phyloP scores from a whole-genome alignment of 2,113 vertebrate genomes.

The Hippocampus comes region DNA sequence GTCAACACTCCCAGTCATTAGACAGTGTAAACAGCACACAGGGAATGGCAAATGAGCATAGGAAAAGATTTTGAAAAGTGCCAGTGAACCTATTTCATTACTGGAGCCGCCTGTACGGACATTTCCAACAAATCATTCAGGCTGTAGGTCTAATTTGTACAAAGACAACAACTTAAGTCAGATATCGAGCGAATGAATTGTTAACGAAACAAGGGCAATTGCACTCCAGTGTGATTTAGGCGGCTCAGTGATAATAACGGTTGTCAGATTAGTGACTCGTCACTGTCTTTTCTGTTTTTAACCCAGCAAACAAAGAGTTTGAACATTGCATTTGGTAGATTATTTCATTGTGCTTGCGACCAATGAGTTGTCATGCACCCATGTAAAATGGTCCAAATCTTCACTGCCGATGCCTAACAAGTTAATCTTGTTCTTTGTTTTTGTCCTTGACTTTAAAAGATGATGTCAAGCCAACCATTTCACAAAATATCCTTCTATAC shows the following conservation, averaged over 20 bases:
- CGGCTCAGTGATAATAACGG: conserved; percentile 17
- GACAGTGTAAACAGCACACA: conserved; percentile 65
- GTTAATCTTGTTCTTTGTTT: not conserved
- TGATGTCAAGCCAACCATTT: not conserved
- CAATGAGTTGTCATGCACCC: not conserved
- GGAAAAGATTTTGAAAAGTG: conserved; percentile 59
- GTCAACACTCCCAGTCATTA: conserved; percentile 72
- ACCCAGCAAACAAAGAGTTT: not conserved
- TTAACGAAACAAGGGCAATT: conserved; percentile 30
- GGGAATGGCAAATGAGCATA: conserved; percentile 54
- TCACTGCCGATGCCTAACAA: not conserved
- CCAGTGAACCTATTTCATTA: conserved; percentile 69
- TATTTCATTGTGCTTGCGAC: not conserved
- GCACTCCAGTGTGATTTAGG: conserved; percentile 26
- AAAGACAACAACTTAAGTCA: conserved; percentile 65
- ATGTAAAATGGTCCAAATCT: not conserved
- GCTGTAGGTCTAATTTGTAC: conserved; percentile 62
- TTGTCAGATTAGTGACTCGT: conserved; percentile 27
- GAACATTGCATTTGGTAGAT: conserved; percentile 12
- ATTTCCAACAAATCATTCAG: conserved; percentile 56
- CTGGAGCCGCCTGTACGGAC: conserved; percentile 57
- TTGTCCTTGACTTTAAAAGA: not conserved
- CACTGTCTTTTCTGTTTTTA: conserved; percentile 30
- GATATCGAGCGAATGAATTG: conserved; percentile 51
- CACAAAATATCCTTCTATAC: too few species aligned